Evolutionary conservation across 2,113 vertebrate species (phyloP).

Genomic region (Hucho hucho): DNA sequence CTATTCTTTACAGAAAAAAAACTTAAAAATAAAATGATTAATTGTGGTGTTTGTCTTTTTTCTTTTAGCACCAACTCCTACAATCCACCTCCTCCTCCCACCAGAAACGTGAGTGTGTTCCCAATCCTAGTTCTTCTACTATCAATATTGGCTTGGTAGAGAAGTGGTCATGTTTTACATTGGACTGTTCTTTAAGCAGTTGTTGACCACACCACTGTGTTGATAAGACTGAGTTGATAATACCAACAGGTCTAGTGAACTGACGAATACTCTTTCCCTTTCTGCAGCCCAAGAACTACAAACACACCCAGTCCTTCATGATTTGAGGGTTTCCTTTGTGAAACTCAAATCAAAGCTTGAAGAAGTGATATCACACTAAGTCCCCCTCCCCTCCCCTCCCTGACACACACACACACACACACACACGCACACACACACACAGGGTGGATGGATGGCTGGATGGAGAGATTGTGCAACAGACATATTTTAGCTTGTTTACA

Average conservation of each 20-base stretch:
- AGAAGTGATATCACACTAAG: no score
- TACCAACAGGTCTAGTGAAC: conserved; percentile 25
- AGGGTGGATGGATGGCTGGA: no score
- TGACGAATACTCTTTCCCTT: conserved; percentile 14
- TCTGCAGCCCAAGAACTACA: conserved; percentile 83
- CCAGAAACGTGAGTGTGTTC: conserved; percentile 69
- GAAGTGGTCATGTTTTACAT: background rate
- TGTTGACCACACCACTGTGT: conserved; percentile 5
- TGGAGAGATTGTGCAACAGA: no score
- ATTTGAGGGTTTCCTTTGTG: conserved; percentile 71
- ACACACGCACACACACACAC: background rate
- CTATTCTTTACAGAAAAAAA: background rate
- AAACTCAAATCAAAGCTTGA: no score
- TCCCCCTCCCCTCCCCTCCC: no score
- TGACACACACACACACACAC: background rate
- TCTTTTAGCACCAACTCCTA: conserved; percentile 57
- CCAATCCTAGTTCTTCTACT: background rate
- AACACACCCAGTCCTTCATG: conserved; percentile 93
- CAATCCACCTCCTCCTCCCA: conserved; percentile 53
- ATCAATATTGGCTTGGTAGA: background rate
- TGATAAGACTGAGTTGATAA: conserved; percentile 11
- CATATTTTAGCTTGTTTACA: no score
- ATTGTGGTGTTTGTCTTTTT: background rate
- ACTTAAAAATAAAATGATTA: background rate
- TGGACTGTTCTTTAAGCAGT: conserved; percentile 21